Percentiles rank a stretch among this genome's conserved stretches.
Conservation (phyloP, 2,797 vertebrate species). For the Psittacula echo region DNA sequence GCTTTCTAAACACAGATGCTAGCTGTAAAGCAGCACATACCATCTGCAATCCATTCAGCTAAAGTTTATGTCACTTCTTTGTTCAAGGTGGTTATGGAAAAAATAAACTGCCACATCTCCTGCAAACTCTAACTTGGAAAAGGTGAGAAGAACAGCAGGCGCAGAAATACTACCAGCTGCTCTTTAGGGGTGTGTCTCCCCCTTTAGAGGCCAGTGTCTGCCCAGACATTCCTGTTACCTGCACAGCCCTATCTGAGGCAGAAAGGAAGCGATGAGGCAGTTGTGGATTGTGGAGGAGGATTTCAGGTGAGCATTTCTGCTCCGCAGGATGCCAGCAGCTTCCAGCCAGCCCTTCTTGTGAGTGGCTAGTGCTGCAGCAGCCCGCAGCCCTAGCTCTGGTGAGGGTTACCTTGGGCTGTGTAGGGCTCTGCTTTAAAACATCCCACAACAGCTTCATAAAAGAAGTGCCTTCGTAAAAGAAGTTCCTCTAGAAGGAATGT, state of each 20-base stretch:
- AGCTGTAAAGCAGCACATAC: not conserved
- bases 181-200: not conserved
- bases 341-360: not conserved
- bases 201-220: not conserved
- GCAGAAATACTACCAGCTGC: not conserved
- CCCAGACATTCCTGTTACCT: not conserved
- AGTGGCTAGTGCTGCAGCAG: not conserved
- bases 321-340: not conserved
- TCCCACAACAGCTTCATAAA: not conserved
- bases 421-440: not conserved
- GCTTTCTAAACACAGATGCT: not conserved
- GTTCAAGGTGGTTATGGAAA: not conserved
- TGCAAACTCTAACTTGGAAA: not conserved
- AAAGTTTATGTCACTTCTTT: not conserved
- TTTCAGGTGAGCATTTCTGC: not conserved
- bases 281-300: not conserved
- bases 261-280: not conserved
- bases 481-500: not conserved
- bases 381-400: rapidly evolving
- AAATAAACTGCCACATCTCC: not conserved
- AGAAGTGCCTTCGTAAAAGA: not conserved
- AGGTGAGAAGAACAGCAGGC: not conserved
- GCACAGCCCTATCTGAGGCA: not conserved
- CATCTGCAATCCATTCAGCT: not conserved
- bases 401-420: not conserved